phyloP scores from a whole-genome alignment of 2,113 vertebrate genomes.

The Gymnocephalus cernua region DNA sequence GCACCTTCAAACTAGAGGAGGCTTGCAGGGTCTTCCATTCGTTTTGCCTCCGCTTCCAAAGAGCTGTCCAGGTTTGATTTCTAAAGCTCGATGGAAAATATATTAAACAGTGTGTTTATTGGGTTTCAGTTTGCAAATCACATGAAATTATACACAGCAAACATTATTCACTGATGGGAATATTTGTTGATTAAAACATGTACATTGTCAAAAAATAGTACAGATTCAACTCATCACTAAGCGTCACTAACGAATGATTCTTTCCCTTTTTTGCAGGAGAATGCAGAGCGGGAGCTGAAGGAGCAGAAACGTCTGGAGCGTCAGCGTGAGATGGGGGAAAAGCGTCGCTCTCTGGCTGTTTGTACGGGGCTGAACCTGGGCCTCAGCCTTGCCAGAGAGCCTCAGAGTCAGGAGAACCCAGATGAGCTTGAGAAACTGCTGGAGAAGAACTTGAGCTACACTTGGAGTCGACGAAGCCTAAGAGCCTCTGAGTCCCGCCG shows the following conservation, averaged over 20 bases:
- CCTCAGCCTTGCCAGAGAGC: slow-evolving; percentile 58
- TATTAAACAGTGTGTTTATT: too few relatives aligned
- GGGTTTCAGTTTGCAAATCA: too few relatives aligned
- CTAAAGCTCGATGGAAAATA: neutral
- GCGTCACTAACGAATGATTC: neutral
- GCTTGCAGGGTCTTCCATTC: slow-evolving; percentile 83
- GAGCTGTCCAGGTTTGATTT: slow-evolving; percentile 80
- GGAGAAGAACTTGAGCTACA: slow-evolving; percentile 81
- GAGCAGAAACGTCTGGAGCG: slow-evolving; percentile 83
- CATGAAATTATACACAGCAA: too few relatives aligned
- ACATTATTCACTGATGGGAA: neutral
- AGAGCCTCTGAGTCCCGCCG: slow-evolving; percentile 70
- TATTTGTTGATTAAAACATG: neutral
- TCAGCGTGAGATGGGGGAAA: slow-evolving; percentile 79
- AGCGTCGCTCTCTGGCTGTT: slow-evolving; percentile 83
- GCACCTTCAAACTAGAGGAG: slow-evolving; percentile 84
- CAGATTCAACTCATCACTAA: neutral
- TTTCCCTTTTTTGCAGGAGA: slow-evolving; percentile 77
- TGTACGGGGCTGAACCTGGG: slow-evolving; percentile 76
- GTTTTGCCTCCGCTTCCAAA: slow-evolving; percentile 85
- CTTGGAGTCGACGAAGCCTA: slow-evolving; percentile 82
- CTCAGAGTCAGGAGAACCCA: slow-evolving; percentile 58
- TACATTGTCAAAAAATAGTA: neutral
- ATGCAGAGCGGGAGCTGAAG: slow-evolving; percentile 83
- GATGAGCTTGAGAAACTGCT: slow-evolving; percentile 85